A percentile compares a stretch with the other conserved stretches of the same genome.
These are phyloP conservation scores for Eretmocerus hayati DNA, from an alignment of 2,888 invertebrate genomes.

Conservation along the genomic window DNA sequence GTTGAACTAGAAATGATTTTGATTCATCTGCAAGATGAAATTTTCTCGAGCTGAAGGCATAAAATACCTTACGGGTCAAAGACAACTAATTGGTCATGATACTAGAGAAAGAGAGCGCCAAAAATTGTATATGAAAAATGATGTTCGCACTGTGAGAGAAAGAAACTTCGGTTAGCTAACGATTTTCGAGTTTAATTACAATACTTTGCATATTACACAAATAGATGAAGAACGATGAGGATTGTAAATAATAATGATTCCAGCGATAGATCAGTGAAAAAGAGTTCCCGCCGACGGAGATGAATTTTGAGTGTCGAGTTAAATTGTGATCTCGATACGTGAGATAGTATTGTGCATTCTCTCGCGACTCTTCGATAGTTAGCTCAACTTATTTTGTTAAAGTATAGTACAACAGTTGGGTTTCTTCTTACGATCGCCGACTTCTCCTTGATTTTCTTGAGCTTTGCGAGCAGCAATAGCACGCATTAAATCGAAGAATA, in stretches of 20 bases:
- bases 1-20: too few species aligned
- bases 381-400: conserved; percentile 30
- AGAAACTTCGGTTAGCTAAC: too few species aligned
- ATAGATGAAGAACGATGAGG: too few species aligned
- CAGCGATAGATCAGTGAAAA: too few species aligned
- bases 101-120: too few species aligned
- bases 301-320: conserved; percentile 13
- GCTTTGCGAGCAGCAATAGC: conserved; percentile 95
- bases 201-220: conserved; percentile 21
- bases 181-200: conserved; percentile 18
- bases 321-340: conserved; percentile 12
- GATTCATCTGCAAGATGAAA: too few species aligned
- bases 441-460: conserved; percentile 81
- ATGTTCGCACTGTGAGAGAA: too few species aligned
- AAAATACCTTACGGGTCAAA: too few species aligned
- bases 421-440: conserved; percentile 79
- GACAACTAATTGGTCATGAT: too few species aligned
- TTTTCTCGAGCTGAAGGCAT: too few species aligned
- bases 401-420: conserved; percentile 76
- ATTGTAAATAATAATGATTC: too few species aligned
- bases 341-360: conserved; percentile 13
- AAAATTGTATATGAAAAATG: too few species aligned
- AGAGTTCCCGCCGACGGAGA: conserved; percentile 18
- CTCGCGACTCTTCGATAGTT: conserved; percentile 9
- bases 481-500: conserved; percentile 98